Evolutionary conservation across 1,140 invertebrate genomes (phyloP).

Genomic region (Ylistrum balloti): DNA sequence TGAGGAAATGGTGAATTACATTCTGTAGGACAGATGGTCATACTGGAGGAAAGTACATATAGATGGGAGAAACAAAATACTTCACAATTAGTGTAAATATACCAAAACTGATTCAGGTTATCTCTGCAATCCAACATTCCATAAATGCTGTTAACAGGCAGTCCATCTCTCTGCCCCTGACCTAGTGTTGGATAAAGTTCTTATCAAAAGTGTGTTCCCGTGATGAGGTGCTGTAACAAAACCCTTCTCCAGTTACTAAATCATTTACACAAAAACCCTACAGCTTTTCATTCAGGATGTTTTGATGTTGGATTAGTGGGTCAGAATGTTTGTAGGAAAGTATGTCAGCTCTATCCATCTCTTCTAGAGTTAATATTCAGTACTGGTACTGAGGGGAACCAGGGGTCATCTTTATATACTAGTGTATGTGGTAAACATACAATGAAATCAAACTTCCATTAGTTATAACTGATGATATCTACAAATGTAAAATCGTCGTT

Average conservation of each 20-base stretch:
- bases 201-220: background rate
- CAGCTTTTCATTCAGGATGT: background rate
- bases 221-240: slow-evolving; percentile 38
- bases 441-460: too few species aligned
- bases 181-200: background rate
- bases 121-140: background rate
- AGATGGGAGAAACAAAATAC: background rate
- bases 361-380: too few species aligned
- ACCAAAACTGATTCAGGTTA: slow-evolving; percentile 28
- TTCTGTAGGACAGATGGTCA: background rate
- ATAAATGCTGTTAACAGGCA: background rate
- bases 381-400: too few species aligned
- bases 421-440: too few species aligned
- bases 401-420: too few species aligned
- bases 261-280: slow-evolving; percentile 26
- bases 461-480: too few species aligned
- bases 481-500: too few species aligned
- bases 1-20: slow-evolving; percentile 39
- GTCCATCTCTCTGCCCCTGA: slow-evolving; percentile 10
- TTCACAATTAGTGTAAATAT: background rate
- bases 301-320: background rate
- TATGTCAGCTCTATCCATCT: background rate
- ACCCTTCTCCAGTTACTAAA: slow-evolving; percentile 33
- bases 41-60: background rate
- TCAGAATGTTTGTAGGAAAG: background rate